A percentile compares a stretch with the other conserved stretches of the same genome.
Evolutionary conservation across 2,113 vertebrate species (phyloP).

Genomic region (Chaetura pelagica): DNA sequence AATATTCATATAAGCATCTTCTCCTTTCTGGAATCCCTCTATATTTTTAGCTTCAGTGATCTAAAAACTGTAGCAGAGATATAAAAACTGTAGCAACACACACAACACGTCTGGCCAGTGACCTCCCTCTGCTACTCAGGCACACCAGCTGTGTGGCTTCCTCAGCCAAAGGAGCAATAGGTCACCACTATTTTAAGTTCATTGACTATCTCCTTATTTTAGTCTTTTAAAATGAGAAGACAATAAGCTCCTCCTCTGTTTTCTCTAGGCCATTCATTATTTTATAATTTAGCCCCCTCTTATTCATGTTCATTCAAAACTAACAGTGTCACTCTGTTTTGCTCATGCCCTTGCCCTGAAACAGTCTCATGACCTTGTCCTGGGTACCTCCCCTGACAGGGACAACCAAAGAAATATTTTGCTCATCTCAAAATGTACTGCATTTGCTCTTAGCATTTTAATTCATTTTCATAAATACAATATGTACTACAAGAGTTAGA

Average conservation of each 20-base stretch:
- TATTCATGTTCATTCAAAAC: neutral
- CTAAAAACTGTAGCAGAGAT: neutral
- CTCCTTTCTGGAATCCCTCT: neutral
- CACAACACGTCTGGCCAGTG: neutral
- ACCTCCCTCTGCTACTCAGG: neutral
- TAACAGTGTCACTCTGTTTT: neutral
- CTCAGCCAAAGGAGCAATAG: conserved; percentile 46
- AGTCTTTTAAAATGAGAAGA: conserved; percentile 15
- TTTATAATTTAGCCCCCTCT: neutral
- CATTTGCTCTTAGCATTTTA: neutral
- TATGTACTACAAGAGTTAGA: neutral
- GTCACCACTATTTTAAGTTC: conserved; percentile 52
- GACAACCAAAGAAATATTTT: neutral
- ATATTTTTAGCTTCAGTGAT: neutral
- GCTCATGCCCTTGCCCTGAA: neutral
- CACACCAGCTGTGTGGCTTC: conserved; percentile 44
- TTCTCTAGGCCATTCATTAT: conserved; percentile 47
- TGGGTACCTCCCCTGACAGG: neutral
- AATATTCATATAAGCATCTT: neutral
- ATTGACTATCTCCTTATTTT: conserved; percentile 43
- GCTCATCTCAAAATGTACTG: neutral
- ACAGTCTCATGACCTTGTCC: neutral
- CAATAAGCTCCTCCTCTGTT: conserved; percentile 38
- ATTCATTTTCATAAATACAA: conserved; percentile 33
- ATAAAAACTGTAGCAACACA: neutral